A percentile compares a stretch with the other conserved stretches of the same genome.
Evolutionary conservation across 2,797 vertebrate genomes (phyloP).

Genomic region (Eurystomus glaucurus): DNA sequence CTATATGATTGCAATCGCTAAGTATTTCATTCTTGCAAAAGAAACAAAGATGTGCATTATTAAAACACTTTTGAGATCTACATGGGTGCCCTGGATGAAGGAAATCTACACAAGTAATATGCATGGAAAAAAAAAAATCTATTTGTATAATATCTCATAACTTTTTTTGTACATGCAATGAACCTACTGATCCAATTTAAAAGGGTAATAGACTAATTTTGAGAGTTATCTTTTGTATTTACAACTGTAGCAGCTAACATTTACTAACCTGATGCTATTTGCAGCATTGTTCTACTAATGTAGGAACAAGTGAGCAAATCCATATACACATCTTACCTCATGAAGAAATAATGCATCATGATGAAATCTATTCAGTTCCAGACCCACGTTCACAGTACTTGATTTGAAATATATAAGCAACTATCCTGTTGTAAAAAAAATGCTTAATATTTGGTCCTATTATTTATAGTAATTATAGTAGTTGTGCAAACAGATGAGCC

Average conservation of each 20-base stretch:
- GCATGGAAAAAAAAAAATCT: neutral
- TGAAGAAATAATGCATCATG: neutral
- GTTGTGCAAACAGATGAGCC: neutral
- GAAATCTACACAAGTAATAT: neutral
- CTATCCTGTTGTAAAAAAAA: neutral
- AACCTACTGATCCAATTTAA: neutral
- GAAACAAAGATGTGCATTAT: neutral
- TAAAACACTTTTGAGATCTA: neutral
- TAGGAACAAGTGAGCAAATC: neutral
- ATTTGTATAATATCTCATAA: neutral
- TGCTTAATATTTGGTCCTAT: neutral
- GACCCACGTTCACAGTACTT: neutral
- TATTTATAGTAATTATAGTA: neutral
- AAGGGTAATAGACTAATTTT: neutral
- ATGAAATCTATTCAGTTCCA: neutral
- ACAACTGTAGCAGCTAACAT: neutral
- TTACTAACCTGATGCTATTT: neutral
- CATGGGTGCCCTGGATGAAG: neutral
- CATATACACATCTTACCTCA: neutral
- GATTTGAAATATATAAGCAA: neutral
- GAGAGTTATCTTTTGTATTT: neutral
- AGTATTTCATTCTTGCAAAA: neutral
- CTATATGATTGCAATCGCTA: neutral
- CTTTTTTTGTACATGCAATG: neutral
- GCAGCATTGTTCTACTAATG: neutral